Base-by-base conservation (phyloP, 2,113 vertebrate genomes). In the Microtus pennsylvanicus region DNA sequence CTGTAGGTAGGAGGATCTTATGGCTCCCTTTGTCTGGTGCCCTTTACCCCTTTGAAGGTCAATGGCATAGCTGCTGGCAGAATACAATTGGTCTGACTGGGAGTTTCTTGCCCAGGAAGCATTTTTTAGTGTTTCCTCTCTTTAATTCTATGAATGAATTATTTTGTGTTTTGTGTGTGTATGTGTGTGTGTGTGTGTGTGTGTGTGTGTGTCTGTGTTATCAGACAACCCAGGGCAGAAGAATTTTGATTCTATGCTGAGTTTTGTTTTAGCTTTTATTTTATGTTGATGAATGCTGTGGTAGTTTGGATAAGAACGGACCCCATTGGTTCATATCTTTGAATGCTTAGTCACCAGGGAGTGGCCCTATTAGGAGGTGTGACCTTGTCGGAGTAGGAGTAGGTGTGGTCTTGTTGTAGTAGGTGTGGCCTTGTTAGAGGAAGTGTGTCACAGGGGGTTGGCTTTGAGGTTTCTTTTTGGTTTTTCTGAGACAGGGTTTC, bases 21-120 rank as follows among this genome's bases (percentile, higher is more conserved):
- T 88, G 63, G 69, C 35, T 52, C 0, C 3, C 72, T 75, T 91
- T 96, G 95, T 93, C 96, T 96, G 96, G 96, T 96, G 61, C 28
- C 45, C 58, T 89, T 94, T 93, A 81, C 80, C 22, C 0, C 90
- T 90, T 86, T 93, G 14, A 96, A 96, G 85, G 95, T 95, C 94
- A 85, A 22, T 52, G 94, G 33, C 14, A 21, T 75, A 83, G 1
- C 55, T 76, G 61, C 89, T 38, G 94, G 96, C 22, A 93, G 83
- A 67, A 47, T 69, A 45, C 58, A 93, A 90, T 42, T 76, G n/a
- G 13, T 77, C 72, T 95, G 67, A 77, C 47, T 83, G 65, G 42
- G 21, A 85, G 67, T 63, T 92, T 85, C 82, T 90, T 82, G 33
- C 38, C 87, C 81, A 75, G 61, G 63, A 80, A 81, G 17, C 52